Conservation (phyloP, 2,113 vertebrate species). For the Boulengeromyrus knoepffleri region DNA sequence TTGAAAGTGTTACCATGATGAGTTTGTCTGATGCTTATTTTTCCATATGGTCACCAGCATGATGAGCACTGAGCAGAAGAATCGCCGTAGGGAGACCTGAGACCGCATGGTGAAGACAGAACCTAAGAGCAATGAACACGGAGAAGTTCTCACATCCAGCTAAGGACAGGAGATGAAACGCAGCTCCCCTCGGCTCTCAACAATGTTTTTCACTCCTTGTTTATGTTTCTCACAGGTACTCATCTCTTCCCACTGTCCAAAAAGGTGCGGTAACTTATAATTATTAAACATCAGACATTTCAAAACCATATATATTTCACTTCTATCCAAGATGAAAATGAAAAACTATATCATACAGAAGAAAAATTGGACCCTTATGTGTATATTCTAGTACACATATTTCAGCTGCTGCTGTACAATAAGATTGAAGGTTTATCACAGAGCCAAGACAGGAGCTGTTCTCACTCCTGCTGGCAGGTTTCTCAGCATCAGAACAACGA, state of each 20-base stretch:
- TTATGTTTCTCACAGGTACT: neutral
- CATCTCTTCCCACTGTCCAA: neutral
- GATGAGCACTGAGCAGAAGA: neutral
- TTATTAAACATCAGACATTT: neutral
- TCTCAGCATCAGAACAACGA: neutral
- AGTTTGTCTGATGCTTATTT: neutral
- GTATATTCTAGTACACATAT: neutral
- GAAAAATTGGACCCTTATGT: neutral
- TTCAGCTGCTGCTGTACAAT: neutral
- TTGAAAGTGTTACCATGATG: neutral
- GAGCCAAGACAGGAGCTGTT: neutral
- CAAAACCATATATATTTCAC: neutral
- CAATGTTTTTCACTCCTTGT: neutral
- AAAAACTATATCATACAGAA: neutral
- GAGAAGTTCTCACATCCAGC: neutral
- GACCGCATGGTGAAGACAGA: neutral
- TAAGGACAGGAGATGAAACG: neutral
- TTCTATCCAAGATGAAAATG: neutral
- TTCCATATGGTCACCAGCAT: neutral
- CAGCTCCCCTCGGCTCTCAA: neutral
- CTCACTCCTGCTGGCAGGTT: neutral
- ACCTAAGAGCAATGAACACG: neutral
- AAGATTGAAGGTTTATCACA: neutral
- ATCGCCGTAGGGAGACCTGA: neutral
- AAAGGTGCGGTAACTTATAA: neutral